Base-by-base conservation (phyloP, 2,888 invertebrate species). In the Eupithecia exiguata region DNA sequence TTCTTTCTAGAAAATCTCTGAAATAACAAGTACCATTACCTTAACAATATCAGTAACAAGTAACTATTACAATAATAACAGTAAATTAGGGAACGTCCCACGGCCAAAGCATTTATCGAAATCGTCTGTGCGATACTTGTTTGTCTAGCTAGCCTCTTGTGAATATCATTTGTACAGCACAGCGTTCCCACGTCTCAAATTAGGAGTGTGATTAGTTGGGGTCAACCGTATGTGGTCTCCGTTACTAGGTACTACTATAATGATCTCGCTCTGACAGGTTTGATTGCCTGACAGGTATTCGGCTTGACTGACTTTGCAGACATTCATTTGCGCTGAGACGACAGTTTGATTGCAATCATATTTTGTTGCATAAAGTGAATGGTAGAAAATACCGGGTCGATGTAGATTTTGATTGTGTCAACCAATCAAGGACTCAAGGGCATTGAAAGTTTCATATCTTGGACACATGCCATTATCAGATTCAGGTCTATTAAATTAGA, bases 161-260 rank as follows among this genome's bases (percentile, higher is more conserved):
- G n/a, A n/a, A 14, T n/a, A 38, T 18, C 38, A 58, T 25, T 66
- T 38, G 68, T 14, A 21, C 66, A 40, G 38, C 16, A 10, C 36
- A n/a, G 1, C 25, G 40, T 75, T 75, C 72, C 70, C 75, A 70
- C 72, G 70, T 14, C 30, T 14, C 21, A 21, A 66, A 53, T 30
- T 36, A 65, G 9, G 16, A 36, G 38, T 7, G 25, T 70, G 69
- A 72, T 74, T 74, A 69, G 66, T 67, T 43, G 68, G 53, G 75
- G 75, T 72, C 70, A 70, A 72, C 67, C 67, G 70, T 40, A 62
- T 62, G 71, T 62, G 67, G 70, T 70, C 71, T 74, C 40, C 25
- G 40, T 40, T 66, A 14, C 66, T 66, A 35, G 1, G 18, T 63
- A n/a, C 40, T 30, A 30, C 30, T 4, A 16, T 7, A 7, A 36